These are phyloP conservation scores for Eudyptes chrysolophus DNA, from an alignment of 2,113 vertebrate genomes.

Conservation along the genomic window DNA sequence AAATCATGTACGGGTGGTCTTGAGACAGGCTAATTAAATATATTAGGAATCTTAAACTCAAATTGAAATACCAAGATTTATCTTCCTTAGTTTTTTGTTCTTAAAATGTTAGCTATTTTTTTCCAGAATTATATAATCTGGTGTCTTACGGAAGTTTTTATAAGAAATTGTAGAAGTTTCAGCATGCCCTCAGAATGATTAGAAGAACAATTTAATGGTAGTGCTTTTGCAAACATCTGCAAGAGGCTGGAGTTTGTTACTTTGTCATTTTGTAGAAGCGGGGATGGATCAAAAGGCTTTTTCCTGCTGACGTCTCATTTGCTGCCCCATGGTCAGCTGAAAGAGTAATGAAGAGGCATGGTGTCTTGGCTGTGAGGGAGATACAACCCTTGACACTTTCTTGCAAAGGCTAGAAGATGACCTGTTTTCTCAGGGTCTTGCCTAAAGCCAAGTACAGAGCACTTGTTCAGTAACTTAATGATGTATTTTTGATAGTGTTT, in stretches of 20 bases:
- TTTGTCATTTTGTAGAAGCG: not conserved
- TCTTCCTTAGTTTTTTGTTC: not conserved
- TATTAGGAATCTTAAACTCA: not conserved
- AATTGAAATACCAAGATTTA: not conserved
- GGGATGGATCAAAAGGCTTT: not conserved
- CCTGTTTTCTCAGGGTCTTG: not conserved
- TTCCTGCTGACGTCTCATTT: not conserved
- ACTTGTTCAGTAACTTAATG: not conserved
- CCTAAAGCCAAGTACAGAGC: not conserved
- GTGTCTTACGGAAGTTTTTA: rapidly evolving
- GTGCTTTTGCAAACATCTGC: not conserved
- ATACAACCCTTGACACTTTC: not conserved
- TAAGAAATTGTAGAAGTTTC: not conserved
- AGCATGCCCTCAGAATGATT: not conserved
- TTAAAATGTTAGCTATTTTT: not conserved
- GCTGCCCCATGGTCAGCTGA: not conserved
- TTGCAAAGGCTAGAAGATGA: not conserved
- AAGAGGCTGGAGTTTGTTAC: not conserved
- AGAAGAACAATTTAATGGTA: not conserved
- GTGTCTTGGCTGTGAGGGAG: not conserved
- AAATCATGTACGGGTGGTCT: not conserved
- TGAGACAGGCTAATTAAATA: not conserved
- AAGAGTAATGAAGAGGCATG: not conserved
- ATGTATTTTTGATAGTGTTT: not conserved
- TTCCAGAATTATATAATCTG: not conserved